Evolutionary conservation across 2,113 vertebrate genomes (phyloP).

Genomic region (Callipepla squamata): DNA sequence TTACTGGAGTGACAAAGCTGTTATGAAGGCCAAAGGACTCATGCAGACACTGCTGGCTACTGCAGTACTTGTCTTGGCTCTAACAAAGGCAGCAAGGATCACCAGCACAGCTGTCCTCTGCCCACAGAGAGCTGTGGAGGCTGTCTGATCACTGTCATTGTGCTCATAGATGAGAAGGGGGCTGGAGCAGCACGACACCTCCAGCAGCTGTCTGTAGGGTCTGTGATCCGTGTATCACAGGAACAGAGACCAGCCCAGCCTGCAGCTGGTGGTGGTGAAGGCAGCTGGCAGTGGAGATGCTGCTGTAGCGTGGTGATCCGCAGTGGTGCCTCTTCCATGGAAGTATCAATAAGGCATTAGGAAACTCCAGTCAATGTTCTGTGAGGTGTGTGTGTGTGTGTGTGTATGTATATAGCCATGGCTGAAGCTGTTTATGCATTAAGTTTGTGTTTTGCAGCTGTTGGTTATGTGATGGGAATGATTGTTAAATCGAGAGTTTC

Average conservation of each 20-base stretch:
- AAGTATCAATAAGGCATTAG: not conserved
- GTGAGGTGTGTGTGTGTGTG: no score
- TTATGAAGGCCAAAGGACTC: not conserved
- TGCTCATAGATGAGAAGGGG: not conserved
- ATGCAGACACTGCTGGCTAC: not conserved
- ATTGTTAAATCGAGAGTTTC: not conserved
- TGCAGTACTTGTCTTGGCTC: not conserved
- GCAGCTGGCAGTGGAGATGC: rapidly evolving
- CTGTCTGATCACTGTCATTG: not conserved
- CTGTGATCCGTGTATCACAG: not conserved
- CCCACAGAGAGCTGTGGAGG: not conserved
- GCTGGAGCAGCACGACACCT: not conserved
- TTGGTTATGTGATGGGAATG: not conserved
- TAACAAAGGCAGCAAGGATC: not conserved
- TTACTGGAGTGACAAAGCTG: not conserved
- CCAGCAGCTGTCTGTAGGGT: not conserved
- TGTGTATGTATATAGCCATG: not conserved
- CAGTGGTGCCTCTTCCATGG: rapidly evolving
- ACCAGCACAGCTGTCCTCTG: not conserved
- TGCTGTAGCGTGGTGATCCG: not conserved
- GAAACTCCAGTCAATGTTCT: not conserved
- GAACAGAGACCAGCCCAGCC: not conserved
- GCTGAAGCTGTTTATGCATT: not conserved
- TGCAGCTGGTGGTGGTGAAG: not conserved
- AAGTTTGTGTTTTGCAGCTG: not conserved